A percentile compares a stretch with the other conserved stretches of the same genome.
These are phyloP conservation scores for Platalea minor DNA, from an alignment of 2,797 vertebrate genomes.

Conservation along the genomic window DNA sequence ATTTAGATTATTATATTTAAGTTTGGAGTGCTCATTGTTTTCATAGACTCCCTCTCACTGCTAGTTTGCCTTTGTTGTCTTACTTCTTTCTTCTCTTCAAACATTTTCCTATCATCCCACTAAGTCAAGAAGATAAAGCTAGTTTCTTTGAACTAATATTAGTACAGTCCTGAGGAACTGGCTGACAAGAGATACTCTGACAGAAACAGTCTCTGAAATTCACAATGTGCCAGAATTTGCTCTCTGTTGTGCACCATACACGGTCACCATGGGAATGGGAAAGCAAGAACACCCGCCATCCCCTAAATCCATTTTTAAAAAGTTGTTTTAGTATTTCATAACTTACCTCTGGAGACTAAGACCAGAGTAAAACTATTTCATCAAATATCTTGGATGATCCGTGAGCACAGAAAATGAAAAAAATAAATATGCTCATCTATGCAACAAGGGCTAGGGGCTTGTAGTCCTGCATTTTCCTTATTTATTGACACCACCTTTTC, in stretches of 20 bases:
- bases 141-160: constrained; percentile 44
- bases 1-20: not conserved
- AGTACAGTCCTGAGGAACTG: not conserved
- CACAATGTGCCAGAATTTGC: not conserved
- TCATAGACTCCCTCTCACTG: not conserved
- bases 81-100: constrained; percentile 19
- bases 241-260: not conserved
- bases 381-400: not conserved
- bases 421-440: not conserved
- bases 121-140: constrained; percentile 3
- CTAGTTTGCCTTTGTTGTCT: constrained; percentile 7
- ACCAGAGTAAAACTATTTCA: not conserved
- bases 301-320: not conserved
- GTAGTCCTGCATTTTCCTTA: not conserved
- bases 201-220: not conserved
- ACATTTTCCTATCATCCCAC: not conserved
- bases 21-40: constrained; percentile 7
- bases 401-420: not conserved
- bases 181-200: not conserved
- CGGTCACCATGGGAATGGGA: not conserved
- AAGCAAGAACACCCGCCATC: not conserved
- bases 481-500: not conserved
- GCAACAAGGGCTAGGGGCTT: not conserved
- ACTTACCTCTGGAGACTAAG: not conserved
- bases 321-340: not conserved